Base-by-base conservation (phyloP, 2,888 invertebrate genomes). In the Hydrotaea cyrtoneurina region DNA sequence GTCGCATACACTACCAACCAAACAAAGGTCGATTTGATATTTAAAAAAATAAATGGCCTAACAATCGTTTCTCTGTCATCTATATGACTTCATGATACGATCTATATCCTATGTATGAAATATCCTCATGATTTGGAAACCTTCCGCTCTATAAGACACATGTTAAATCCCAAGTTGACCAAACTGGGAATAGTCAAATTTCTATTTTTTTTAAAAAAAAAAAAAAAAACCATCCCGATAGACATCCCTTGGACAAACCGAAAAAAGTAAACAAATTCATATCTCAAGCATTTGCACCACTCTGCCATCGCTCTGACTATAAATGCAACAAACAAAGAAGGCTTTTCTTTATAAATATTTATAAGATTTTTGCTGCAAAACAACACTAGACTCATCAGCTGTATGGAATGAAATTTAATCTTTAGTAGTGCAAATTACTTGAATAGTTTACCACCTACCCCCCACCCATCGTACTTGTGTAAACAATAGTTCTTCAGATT, bases 291-390 rank as follows among this genome's bases (percentile, higher is more conserved):
- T 0, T 57, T 39, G 39, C 72, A 73, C 19, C 72, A 75, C 46
- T 26, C 17, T 74, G 74, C 39, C 74, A 59, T 59, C 13, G 17
- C 23, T n/a, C 39, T 39, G 7, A 11, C 11, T 8, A 31, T 50
- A 50, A 21, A 57, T 17, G 7, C 3, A 31, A 50, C n/a, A n/a
- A 15, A 53, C 13, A 55, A 55, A 4, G n/a, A 2, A 50, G 15
- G n/a, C 13, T n/a, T 50, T 50, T n/a, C 2, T 50, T 39, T 53
- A 43, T 43, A 66, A 66, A 66, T 66, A 66, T 66, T 36, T 36
- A 66, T 17, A 21, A 36, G 17, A n/a, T 66, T 66, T 64, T 57
- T 57, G 5, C 23, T 59, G 59, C 59, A 59, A 59, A 26, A 26
- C 59, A 13, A 59, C 26, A 26, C 8, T n/a, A 50, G 23, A 26